phyloP scores from a whole-genome alignment of 1,140 invertebrate genomes.

The Plodia interpunctella region DNA sequence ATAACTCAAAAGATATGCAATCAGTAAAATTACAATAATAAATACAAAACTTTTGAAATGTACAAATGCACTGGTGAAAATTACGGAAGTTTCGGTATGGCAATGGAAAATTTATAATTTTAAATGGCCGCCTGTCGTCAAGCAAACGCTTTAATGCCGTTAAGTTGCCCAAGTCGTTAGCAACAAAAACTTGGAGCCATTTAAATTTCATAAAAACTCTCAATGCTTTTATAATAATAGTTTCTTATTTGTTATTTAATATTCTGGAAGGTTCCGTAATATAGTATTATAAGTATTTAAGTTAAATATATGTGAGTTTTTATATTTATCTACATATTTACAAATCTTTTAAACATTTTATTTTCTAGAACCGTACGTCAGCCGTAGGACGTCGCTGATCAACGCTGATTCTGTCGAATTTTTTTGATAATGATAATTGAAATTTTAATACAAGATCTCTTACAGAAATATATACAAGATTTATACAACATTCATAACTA shows the following conservation, averaged over 20 bases:
- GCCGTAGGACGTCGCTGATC: too few species aligned
- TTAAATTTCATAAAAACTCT: slow-evolving; percentile 20
- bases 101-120: slow-evolving; percentile 1
- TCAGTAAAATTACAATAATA: not conserved
- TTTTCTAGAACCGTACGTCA: too few species aligned
- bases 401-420: too few species aligned
- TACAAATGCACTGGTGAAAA: slow-evolving; percentile 1
- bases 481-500: not conserved
- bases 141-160: slow-evolving; percentile 2
- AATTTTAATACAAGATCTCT: too few species aligned
- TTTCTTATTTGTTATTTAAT: too few species aligned
- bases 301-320: too few species aligned
- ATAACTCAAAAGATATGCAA: not conserved
- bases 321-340: too few species aligned
- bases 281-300: too few species aligned
- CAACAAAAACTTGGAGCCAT: slow-evolving; percentile 21
- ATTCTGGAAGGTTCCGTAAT: too few species aligned
- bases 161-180: slow-evolving; percentile 25
- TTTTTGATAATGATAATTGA: too few species aligned
- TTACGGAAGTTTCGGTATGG: not conserved
- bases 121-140: not conserved
- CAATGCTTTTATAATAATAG: not conserved
- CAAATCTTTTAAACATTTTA: too few species aligned
- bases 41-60: not conserved
- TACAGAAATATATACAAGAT: too few species aligned